phyloP scores from a whole-genome alignment of 92 coral and sea anemone genomes.

The Isaurus tuberculatus region DNA sequence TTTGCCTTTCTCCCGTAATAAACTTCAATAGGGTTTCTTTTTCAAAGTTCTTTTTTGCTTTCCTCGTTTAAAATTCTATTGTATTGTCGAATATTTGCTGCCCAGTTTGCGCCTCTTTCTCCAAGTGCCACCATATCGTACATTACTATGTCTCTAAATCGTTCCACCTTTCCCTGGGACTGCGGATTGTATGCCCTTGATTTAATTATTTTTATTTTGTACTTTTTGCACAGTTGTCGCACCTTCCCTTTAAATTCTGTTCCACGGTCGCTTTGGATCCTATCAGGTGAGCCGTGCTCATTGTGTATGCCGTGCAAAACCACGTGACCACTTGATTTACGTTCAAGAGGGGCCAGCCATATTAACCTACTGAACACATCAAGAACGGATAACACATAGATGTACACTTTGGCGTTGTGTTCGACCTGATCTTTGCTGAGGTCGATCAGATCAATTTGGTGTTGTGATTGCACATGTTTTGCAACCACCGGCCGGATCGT shows the following conservation, averaged over 20 bases:
- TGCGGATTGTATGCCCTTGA: constrained; percentile 44
- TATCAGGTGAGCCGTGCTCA: constrained; percentile 40
- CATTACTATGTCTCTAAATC: not conserved
- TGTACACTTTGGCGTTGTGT: constrained; percentile 14
- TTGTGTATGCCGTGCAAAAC: constrained; percentile 15
- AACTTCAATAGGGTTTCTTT: too few species aligned
- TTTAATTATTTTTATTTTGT: constrained; percentile 45
- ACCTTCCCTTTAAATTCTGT: constrained; percentile 30
- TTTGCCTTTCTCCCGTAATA: too few species aligned
- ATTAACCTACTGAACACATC: constrained; percentile 37
- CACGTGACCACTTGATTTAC: constrained; percentile 27
- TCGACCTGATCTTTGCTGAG: constrained; percentile 16
- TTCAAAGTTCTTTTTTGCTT: too few species aligned
- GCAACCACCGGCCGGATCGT: constrained; percentile 18
- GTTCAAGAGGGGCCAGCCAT: constrained; percentile 17
- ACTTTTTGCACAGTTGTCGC: not conserved
- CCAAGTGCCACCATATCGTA: not conserved
- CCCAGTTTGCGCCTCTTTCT: too few species aligned
- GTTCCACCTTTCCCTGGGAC: constrained; percentile 52
- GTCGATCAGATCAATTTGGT: constrained; percentile 24
- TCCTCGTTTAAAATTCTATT: too few species aligned
- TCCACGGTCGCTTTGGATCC: constrained; percentile 30
- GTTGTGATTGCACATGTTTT: not conserved
- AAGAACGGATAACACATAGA: constrained; percentile 15
- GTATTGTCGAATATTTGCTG: too few species aligned